These are phyloP conservation scores for Lytechinus pictus DNA, from an alignment of 35 echinoderm and acorn worm species.

Conservation along the genomic window DNA sequence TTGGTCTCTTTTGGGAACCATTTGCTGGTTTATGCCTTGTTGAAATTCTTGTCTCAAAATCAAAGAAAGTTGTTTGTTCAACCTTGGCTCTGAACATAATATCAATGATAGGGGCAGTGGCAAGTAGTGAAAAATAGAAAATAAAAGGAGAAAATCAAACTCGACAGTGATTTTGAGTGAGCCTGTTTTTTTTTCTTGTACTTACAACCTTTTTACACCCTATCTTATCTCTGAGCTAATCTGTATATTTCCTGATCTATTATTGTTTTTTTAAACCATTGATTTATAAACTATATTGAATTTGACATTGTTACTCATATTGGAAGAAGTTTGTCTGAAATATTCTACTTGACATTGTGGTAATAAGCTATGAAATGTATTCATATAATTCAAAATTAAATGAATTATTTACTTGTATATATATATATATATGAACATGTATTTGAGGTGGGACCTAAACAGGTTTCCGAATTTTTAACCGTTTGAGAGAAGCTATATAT, in stretches of 20 bases:
- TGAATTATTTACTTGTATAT: neutral
- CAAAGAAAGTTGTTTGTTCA: neutral
- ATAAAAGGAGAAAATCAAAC: no score
- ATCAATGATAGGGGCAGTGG: no score
- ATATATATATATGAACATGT: neutral
- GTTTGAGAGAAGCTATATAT: neutral
- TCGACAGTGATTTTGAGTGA: no score
- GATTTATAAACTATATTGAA: neutral
- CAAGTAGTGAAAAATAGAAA: no score
- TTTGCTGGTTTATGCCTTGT: neutral
- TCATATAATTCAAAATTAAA: neutral
- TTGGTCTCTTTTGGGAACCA: neutral
- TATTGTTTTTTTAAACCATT: neutral
- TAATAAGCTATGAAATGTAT: neutral
- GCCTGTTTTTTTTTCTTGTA: neutral
- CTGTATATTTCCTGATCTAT: neutral
- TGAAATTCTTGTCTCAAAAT: neutral
- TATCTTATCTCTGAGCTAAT: neutral
- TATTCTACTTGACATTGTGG: neutral
- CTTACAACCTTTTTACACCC: neutral
- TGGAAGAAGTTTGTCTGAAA: neutral
- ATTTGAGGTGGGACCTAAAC: neutral
- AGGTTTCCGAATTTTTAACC: neutral
- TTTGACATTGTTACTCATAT: neutral
- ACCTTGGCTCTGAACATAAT: no score